phyloP scores from a whole-genome alignment of 2,113 vertebrate species.

The Lampris megalopsis region DNA sequence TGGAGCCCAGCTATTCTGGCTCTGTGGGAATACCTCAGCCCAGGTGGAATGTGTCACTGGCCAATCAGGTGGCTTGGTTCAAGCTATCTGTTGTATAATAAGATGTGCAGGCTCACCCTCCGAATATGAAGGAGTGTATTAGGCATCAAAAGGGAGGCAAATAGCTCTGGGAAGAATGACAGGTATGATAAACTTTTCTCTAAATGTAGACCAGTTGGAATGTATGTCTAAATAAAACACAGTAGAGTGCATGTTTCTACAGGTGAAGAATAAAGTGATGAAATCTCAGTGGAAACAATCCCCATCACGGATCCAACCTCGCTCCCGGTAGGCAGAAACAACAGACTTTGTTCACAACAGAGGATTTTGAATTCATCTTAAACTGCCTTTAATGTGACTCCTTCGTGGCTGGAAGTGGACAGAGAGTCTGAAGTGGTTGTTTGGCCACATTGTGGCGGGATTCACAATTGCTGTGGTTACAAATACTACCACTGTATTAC shows the following conservation, averaged over 20 bases:
- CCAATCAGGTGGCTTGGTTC: slow-evolving; percentile 36
- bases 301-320: slow-evolving; percentile 57
- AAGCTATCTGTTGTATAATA: slow-evolving; percentile 41
- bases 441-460: too few species aligned
- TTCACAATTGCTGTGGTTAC: too few species aligned
- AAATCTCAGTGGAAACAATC: slow-evolving; percentile 57
- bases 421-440: slow-evolving; percentile 30
- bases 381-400: slow-evolving; percentile 10
- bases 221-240: slow-evolving; percentile 74
- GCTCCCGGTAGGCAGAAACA: slow-evolving; percentile 50
- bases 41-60: slow-evolving; percentile 38
- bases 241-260: slow-evolving; percentile 69
- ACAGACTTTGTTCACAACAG: slow-evolving; percentile 43
- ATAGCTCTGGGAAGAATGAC: slow-evolving; percentile 69
- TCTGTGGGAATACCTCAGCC: slow-evolving; percentile 37
- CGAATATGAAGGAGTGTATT: slow-evolving; percentile 55
- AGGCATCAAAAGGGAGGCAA: slow-evolving; percentile 69
- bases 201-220: slow-evolving; percentile 72
- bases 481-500: too few species aligned
- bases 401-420: slow-evolving; percentile 22
- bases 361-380: slow-evolving; percentile 57
- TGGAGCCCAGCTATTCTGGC: slow-evolving; percentile 15
- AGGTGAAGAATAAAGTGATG: slow-evolving; percentile 78
- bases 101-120: slow-evolving; percentile 60
- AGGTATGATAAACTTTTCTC: slow-evolving; percentile 73